Percentiles rank a stretch among this genome's conserved stretches.
Conservation (phyloP, 1,140 invertebrate genomes). For the Penaeus vannamei region DNA sequence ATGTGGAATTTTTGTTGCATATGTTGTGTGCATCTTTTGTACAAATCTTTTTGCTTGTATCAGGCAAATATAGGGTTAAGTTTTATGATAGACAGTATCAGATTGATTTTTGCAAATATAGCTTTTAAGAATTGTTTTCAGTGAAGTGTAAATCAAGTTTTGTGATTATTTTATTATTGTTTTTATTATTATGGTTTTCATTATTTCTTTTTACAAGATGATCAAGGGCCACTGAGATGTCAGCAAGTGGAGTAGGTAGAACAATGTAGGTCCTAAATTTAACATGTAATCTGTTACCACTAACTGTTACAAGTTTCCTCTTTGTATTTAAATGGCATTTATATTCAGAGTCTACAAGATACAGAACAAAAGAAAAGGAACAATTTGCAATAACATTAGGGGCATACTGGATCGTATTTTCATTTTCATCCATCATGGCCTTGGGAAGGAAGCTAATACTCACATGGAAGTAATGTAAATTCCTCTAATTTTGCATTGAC, state of each 20-base stretch:
- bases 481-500: background rate
- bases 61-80: constrained; percentile 47
- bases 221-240: no score
- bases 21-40: constrained; percentile 57
- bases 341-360: background rate
- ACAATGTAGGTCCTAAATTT: background rate
- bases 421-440: background rate
- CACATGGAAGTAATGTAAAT: constrained; percentile 1
- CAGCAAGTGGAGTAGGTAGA: background rate
- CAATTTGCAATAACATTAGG: background rate
- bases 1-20: constrained; percentile 57
- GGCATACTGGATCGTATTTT: background rate
- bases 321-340: constrained; percentile 34
- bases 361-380: background rate
- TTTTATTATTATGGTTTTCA: no score
- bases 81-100: background rate
- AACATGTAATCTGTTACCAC: background rate
- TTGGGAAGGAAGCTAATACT: constrained; percentile 31
- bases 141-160: no score
- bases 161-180: no score
- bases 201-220: no score
- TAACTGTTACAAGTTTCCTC: constrained; percentile 1
- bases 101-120: background rate
- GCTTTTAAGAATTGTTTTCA: constrained; percentile 26
- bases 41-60: constrained; percentile 58